phyloP scores from a whole-genome alignment of 2,113 vertebrate species.

The Tyto alba region DNA sequence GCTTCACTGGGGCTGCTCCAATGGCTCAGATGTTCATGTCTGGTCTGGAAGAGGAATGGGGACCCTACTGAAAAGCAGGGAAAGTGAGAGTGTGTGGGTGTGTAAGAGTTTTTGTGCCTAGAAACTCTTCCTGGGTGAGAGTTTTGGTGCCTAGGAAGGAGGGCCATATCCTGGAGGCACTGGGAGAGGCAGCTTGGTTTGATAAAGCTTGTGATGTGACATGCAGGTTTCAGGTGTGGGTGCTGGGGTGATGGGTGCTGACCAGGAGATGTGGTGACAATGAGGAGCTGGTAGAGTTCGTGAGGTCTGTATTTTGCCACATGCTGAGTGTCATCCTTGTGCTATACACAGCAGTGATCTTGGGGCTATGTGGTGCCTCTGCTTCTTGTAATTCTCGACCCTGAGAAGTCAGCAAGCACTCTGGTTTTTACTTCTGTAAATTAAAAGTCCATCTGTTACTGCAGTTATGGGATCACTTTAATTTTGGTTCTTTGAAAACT shows the following conservation, averaged over 20 bases:
- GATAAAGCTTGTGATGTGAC: neutral
- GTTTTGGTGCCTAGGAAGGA: neutral
- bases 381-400: neutral
- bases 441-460: neutral
- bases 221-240: neutral
- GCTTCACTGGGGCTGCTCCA: neutral
- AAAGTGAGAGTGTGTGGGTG: neutral
- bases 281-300: neutral
- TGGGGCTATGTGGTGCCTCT: neutral
- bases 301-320: neutral
- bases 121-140: neutral
- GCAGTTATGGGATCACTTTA: neutral
- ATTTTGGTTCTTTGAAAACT: neutral
- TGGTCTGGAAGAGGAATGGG: neutral
- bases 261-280: neutral
- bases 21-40: neutral
- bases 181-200: neutral
- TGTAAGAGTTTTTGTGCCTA: neutral
- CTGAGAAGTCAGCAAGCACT: neutral
- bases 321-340: neutral
- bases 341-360: neutral
- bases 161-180: neutral
- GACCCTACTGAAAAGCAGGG: neutral
- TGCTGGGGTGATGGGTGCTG: neutral
- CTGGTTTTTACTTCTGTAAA: neutral